Conservation (phyloP, 2,888 invertebrate species). For the Podabrus alpinus region DNA sequence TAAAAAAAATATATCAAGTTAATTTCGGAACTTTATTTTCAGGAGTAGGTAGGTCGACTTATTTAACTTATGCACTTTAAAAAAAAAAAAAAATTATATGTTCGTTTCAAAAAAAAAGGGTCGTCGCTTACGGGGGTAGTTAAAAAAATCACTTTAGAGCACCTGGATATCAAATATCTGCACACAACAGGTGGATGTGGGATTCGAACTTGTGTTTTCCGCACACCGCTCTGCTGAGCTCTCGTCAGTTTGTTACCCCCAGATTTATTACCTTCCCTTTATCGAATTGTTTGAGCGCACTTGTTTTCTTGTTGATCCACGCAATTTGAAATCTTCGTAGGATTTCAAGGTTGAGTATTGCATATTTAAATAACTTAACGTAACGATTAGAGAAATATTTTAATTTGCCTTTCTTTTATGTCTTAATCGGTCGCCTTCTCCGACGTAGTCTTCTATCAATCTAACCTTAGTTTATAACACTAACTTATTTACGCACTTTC, state of each 20-base stretch:
- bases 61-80: background rate
- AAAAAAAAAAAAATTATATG: background rate
- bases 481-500: background rate
- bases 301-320: background rate
- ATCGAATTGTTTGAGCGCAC: background rate
- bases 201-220: background rate
- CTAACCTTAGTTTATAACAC: background rate
- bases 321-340: background rate
- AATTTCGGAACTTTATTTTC: background rate
- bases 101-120: background rate
- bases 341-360: background rate
- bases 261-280: background rate
- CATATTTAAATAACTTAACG: background rate
- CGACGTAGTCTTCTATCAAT: background rate
- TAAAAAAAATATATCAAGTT: background rate
- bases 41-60: background rate
- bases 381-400: background rate
- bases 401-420: background rate
- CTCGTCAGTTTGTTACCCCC: background rate
- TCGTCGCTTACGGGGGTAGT: too few relatives aligned
- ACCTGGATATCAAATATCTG: background rate
- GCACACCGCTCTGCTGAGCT: background rate
- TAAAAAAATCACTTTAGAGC: too few relatives aligned
- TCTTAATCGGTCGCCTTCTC: background rate
- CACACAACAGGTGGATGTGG: background rate